Percentiles rank a stretch among this genome's conserved stretches.
These are phyloP conservation scores for Tokudaia tokunoshimensis DNA, from an alignment of 2,797 vertebrate species.

Conservation along the genomic window DNA sequence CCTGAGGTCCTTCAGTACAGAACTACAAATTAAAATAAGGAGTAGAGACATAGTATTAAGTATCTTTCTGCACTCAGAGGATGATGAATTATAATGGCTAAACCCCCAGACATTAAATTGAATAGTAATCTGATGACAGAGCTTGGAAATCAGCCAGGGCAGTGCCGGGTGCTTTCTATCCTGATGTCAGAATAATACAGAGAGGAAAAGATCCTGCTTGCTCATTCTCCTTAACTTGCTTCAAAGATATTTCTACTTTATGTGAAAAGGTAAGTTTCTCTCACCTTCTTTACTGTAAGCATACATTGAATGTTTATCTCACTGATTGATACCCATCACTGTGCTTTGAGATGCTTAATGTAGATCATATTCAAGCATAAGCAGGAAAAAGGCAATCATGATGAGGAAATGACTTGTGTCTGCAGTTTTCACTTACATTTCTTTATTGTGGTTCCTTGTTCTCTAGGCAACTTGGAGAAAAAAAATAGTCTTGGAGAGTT, in stretches of 20 bases:
- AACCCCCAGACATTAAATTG: slow-evolving; percentile 78
- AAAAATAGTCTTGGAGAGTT: neutral
- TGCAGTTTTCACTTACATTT: neutral
- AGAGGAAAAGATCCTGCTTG: slow-evolving; percentile 55
- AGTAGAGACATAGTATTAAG: slow-evolving; percentile 79
- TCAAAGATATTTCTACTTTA: slow-evolving; percentile 39
- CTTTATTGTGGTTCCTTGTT: neutral
- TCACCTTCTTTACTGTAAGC: neutral
- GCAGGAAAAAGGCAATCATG: neutral
- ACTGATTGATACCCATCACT: neutral
- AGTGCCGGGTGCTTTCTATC: slow-evolving; percentile 57
- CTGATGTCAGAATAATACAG: slow-evolving; percentile 69
- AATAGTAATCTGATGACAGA: slow-evolving; percentile 85
- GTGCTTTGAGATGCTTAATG: neutral
- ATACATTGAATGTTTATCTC: neutral
- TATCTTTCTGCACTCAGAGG: slow-evolving; percentile 82
- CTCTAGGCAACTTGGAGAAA: neutral
- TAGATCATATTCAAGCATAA: slow-evolving; percentile 25
- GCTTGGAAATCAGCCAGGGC: slow-evolving; percentile 77
- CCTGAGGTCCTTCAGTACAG: slow-evolving; percentile 70
- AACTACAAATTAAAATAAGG: slow-evolving; percentile 86
- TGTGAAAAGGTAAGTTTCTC: slow-evolving; percentile 44
- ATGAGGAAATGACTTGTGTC: neutral
- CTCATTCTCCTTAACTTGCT: slow-evolving; percentile 24
- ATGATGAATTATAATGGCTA: slow-evolving; percentile 87